Percentiles rank a stretch among this genome's conserved stretches.
These are phyloP conservation scores for Apogon talboti DNA, from an alignment of 2,797 vertebrate species.

Conservation along the genomic window DNA sequence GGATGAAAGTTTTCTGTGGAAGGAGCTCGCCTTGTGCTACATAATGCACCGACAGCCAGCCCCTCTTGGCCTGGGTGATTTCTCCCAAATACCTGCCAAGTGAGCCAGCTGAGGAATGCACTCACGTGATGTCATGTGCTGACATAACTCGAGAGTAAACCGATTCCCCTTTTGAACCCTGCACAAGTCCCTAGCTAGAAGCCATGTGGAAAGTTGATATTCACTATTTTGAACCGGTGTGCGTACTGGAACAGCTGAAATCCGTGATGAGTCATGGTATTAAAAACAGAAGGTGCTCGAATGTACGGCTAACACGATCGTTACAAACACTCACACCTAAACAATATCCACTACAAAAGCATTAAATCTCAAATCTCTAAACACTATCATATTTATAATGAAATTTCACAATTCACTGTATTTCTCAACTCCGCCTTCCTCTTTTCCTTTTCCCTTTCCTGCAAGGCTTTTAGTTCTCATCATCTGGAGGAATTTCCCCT, in stretches of 20 bases:
- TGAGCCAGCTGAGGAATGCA: conserved; percentile 63
- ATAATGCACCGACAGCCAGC: conserved; percentile 21
- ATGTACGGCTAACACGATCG: neutral
- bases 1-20: conserved; percentile 5
- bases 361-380: neutral
- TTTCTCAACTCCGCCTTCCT: conserved; percentile 47
- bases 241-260: conserved; percentile 2
- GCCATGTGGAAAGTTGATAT: conserved; percentile 45
- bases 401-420: conserved; percentile 13
- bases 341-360: neutral
- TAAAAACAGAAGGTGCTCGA: conserved; percentile 4
- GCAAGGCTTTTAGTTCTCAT: conserved; percentile 58
- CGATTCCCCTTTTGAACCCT: conserved; percentile 56
- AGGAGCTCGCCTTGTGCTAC: conserved; percentile 5
- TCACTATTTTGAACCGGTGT: conserved; percentile 14
- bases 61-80: conserved; percentile 41
- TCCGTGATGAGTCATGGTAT: conserved; percentile 18
- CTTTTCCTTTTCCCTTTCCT: conserved; percentile 38
- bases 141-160: conserved; percentile 67
- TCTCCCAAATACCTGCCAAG: conserved; percentile 71
- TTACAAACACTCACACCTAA: neutral
- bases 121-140: conserved; percentile 71
- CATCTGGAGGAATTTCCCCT: conserved; percentile 74
- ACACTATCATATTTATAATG: neutral
- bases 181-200: conserved; percentile 35